Base-by-base conservation (phyloP, 2,888 invertebrate species). In the Xylota segnis region DNA sequence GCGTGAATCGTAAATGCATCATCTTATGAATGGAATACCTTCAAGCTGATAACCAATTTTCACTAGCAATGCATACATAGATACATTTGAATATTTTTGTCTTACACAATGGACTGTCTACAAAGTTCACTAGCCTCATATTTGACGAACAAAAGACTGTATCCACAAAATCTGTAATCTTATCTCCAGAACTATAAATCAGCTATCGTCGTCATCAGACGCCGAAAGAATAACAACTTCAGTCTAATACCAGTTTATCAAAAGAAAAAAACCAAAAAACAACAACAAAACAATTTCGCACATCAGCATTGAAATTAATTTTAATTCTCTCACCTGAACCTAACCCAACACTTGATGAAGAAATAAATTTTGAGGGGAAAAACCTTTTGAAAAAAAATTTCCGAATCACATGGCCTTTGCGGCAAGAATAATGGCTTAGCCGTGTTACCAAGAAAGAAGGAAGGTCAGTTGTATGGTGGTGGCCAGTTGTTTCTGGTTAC, bases 311-410 rank as follows among this genome's bases (percentile, higher is more conserved):
- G 12, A 50, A 52, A 27, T 52, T 52, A n/a, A 27, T 52, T 52
- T 58, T 34, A 58, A 58, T 58, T 58, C 58, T 37, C 18, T 34
- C 58, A 58, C 34, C 34, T 58, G 58, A 58, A 58, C 58, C 58
- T 58, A 58, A 37, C 58, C 37, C 58, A 58, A 58, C 58, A 58
- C 16, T 10, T n/a, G 34, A 37, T 5, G 5, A 12, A 37, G 4
- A 58, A 4, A 34, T 12, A 9, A 29, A 32, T 4, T n/a, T 14
- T 16, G 56, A 7, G 34, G 34, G 16, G 4, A 37, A 58, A 58
- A 34, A 0, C 5, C 34, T 29, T 54, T 7, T 29, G 23, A 54
- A 50, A 9, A 14, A 18, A 10, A 32, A 16, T 4, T 54, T 29
- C 54, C n/a, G 6, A 32, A 14, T 56, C 56, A 32, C 56, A 56